Evolutionary conservation across 2,797 vertebrate genomes (phyloP).

Genomic region (Halcyon smyrnensis): DNA sequence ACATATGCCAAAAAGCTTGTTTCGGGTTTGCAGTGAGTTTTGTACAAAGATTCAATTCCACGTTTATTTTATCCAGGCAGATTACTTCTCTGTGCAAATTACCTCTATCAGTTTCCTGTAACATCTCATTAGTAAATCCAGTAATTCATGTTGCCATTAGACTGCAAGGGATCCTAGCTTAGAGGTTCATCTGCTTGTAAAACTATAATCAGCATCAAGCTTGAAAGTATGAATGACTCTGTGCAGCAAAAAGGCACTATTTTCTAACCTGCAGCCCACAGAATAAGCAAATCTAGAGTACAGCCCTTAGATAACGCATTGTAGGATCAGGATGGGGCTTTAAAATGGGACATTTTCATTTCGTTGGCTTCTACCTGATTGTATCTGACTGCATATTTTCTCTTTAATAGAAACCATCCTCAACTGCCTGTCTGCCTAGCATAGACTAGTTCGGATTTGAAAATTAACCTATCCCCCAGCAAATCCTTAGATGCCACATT

Average conservation of each 20-base stretch:
- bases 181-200: background rate
- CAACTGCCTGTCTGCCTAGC: background rate
- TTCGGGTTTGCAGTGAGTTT: background rate
- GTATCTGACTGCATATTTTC: background rate
- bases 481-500: background rate
- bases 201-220: background rate
- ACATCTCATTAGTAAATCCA: background rate
- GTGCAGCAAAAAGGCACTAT: background rate
- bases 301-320: background rate
- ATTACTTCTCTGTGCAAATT: background rate
- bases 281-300: background rate
- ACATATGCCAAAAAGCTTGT: background rate
- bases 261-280: background rate
- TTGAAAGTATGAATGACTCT: background rate
- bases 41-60: background rate
- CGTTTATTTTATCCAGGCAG: background rate
- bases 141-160: background rate
- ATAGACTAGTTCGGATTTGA: background rate
- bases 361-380: background rate
- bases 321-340: background rate
- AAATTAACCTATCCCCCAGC: background rate
- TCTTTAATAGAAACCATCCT: background rate
- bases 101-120: background rate
- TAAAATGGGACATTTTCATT: background rate
- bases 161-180: background rate